phyloP scores from a whole-genome alignment of 2,113 vertebrate species.

The Oryzias woworae region DNA sequence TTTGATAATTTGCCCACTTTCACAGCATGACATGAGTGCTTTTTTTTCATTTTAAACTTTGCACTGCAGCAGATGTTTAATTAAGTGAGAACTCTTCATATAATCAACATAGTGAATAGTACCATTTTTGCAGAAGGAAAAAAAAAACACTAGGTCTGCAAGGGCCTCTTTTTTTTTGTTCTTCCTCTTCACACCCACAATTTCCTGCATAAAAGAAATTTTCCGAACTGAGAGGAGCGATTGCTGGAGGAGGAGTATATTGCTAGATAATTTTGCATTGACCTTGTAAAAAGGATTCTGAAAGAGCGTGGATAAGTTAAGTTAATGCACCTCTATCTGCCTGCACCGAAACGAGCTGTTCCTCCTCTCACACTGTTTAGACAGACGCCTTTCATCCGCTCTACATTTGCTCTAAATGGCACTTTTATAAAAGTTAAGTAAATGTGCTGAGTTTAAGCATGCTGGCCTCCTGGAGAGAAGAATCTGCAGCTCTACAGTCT shows the following conservation, averaged over 20 bases:
- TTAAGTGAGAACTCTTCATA: constrained; percentile 69
- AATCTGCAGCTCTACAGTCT: constrained; percentile 9
- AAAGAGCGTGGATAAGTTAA: constrained; percentile 61
- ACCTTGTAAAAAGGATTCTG: constrained; percentile 57
- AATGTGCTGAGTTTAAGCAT: constrained; percentile 28
- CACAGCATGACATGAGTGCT: constrained; percentile 65
- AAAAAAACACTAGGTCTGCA: constrained; percentile 25
- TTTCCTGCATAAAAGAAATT: constrained; percentile 56
- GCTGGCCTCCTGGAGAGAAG: constrained; percentile 24
- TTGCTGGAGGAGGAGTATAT: constrained; percentile 72
- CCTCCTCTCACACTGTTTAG: constrained; percentile 32
- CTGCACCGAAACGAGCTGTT: constrained; percentile 28
- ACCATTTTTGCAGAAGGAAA: constrained; percentile 30
- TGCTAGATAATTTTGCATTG: constrained; percentile 69
- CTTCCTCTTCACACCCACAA: constrained; percentile 40
- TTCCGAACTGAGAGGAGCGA: constrained; percentile 48
- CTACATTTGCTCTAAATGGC: constrained; percentile 49
- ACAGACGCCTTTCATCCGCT: constrained; percentile 28
- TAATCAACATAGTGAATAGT: constrained; percentile 68
- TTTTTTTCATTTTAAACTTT: constrained; percentile 69
- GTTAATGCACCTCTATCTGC: constrained; percentile 62
- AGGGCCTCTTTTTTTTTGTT: constrained; percentile 36
- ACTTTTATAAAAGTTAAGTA: constrained; percentile 63
- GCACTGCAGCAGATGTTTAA: constrained; percentile 77
- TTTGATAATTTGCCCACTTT: constrained; percentile 80